Evolutionary conservation across 2,113 vertebrate genomes (phyloP).

Genomic region (Anolis carolinensis): DNA sequence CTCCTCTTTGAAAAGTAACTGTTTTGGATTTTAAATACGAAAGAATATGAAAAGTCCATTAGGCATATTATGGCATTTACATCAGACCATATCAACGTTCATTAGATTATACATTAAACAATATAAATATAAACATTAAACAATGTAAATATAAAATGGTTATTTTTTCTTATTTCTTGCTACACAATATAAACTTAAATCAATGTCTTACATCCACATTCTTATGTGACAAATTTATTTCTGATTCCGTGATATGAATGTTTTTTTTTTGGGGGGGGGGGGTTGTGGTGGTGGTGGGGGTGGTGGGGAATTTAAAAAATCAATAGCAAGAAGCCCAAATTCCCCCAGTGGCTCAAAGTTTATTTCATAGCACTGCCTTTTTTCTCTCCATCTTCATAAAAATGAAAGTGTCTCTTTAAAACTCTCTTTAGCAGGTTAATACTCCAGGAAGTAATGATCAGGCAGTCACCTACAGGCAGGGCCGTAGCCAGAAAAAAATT

Average conservation of each 20-base stretch:
- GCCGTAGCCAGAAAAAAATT: too few relatives aligned
- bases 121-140: constrained; percentile 58
- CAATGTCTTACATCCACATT: not conserved
- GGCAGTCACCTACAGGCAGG: not conserved
- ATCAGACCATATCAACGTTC: constrained; percentile 49
- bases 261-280: too few relatives aligned
- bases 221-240: constrained; percentile 41
- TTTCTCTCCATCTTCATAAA: not conserved
- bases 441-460: constrained; percentile 39
- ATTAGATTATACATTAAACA: constrained; percentile 53
- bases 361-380: constrained; percentile 13
- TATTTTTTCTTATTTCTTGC: constrained; percentile 4
- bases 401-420: constrained; percentile 43
- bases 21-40: constrained; percentile 59
- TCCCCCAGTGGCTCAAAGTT: not conserved
- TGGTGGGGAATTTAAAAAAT: not conserved
- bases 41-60: constrained; percentile 64
- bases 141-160: constrained; percentile 43
- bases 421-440: constrained; percentile 51
- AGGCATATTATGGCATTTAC: constrained; percentile 66
- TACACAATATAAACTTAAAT: constrained; percentile 9
- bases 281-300: too few relatives aligned
- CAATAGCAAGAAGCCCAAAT: not conserved
- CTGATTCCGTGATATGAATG: constrained; percentile 31
- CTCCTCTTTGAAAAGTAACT: constrained; percentile 99